Evolutionary conservation across 2,113 vertebrate species (phyloP).

Genomic region (Scolopax mira): DNA sequence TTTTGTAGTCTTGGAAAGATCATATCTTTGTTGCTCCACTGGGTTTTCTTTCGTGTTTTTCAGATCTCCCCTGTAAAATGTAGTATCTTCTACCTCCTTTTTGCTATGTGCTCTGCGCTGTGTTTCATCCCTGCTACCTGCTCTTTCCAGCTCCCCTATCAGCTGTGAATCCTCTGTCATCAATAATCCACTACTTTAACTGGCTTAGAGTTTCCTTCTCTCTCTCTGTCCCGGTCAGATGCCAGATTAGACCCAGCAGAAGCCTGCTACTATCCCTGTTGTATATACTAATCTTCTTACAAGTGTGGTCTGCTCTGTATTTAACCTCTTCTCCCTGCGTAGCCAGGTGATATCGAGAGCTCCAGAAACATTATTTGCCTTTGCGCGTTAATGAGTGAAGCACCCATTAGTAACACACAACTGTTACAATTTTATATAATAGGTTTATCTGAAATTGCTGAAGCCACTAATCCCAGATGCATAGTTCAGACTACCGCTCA

Average conservation of each 20-base stretch:
- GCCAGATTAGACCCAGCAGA: constrained; percentile 51
- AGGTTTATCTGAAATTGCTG: background rate
- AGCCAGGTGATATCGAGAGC: background rate
- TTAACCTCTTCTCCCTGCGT: constrained; percentile 25
- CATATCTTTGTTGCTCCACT: background rate
- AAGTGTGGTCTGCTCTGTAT: constrained; percentile 34
- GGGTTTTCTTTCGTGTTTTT: background rate
- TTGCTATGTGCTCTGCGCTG: background rate
- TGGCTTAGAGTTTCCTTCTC: constrained; percentile 50
- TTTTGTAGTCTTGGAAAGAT: background rate
- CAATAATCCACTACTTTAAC: constrained; percentile 51
- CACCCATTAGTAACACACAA: background rate
- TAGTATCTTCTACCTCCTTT: background rate
- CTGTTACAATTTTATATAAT: background rate
- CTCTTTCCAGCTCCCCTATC: constrained; percentile 2
- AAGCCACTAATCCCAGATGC: background rate
- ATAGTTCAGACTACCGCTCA: background rate
- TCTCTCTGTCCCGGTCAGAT: constrained; percentile 36
- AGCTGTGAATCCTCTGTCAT: constrained; percentile 42
- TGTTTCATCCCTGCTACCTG: background rate
- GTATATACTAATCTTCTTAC: constrained; percentile 51
- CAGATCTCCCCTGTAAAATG: background rate
- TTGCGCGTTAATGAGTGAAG: background rate
- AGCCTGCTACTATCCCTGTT: constrained; percentile 32
- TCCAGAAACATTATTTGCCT: background rate